phyloP scores from a whole-genome alignment of 2,888 invertebrate genomes.

The Tipula lateralis region DNA sequence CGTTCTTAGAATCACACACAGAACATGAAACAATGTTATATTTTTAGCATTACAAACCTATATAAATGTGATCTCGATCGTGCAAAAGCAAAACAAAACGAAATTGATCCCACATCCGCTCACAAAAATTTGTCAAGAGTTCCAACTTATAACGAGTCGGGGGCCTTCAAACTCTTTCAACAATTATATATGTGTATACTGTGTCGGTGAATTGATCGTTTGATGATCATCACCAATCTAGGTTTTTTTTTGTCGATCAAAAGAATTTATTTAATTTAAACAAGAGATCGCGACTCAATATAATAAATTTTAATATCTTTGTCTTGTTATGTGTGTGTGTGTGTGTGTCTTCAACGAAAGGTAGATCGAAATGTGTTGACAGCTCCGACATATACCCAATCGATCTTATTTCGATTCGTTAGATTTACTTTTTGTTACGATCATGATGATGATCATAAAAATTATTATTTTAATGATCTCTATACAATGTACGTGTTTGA shows the following conservation, averaged over 20 bases:
- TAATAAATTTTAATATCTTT: background rate
- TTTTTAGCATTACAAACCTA: background rate
- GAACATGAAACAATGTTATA: too few species aligned
- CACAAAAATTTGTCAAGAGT: background rate
- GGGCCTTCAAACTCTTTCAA: background rate
- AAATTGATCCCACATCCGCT: background rate
- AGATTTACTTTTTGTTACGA: background rate
- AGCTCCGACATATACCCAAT: slow-evolving; percentile 4
- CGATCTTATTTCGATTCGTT: background rate
- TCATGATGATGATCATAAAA: background rate
- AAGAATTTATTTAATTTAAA: background rate
- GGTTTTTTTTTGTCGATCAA: background rate
- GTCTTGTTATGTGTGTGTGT: background rate
- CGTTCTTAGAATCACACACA: slow-evolving; percentile 4
- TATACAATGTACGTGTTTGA: background rate
- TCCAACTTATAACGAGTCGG: background rate
- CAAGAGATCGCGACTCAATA: background rate
- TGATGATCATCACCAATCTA: background rate
- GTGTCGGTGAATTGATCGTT: background rate
- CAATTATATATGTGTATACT: too few species aligned
- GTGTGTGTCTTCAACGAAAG: background rate
- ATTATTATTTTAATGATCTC: background rate
- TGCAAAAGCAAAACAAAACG: slow-evolving; percentile 11
- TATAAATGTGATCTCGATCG: background rate
- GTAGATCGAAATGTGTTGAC: background rate